Evolutionary conservation across 2,888 invertebrate species (phyloP).

Genomic region (Leptinotarsa haldemani): DNA sequence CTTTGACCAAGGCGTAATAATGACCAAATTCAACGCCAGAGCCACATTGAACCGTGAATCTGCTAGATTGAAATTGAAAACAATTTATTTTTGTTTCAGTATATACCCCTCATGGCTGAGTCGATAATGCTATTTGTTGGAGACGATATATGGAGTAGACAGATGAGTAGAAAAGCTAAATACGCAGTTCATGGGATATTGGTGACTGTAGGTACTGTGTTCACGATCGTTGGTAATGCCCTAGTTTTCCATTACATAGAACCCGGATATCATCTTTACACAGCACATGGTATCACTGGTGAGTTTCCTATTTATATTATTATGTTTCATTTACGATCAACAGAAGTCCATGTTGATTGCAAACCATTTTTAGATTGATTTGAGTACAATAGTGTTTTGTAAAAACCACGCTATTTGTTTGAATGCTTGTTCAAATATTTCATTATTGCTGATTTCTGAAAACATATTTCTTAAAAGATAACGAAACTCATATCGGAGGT

Average conservation of each 20-base stretch:
- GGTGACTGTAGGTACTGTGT: conserved; percentile 49
- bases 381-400: too few relatives aligned
- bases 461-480: too few relatives aligned
- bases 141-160: conserved; percentile 4
- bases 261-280: conserved; percentile 53
- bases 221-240: conserved; percentile 52
- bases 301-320: conserved; percentile 8
- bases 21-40: too few relatives aligned
- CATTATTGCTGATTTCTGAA: too few relatives aligned
- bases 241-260: conserved; percentile 49
- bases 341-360: too few relatives aligned
- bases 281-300: conserved; percentile 59
- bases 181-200: conserved; percentile 54
- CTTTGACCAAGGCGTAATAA: too few relatives aligned
- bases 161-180: conserved; percentile 48
- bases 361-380: too few relatives aligned
- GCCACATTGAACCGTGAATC: too few relatives aligned
- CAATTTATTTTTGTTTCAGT: not conserved
- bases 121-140: conserved; percentile 3
- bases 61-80: not conserved
- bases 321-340: too few relatives aligned
- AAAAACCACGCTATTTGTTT: not conserved
- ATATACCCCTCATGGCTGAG: conserved; percentile 19
- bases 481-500: too few relatives aligned
- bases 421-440: too few relatives aligned